Base-by-base conservation (phyloP, 2,888 invertebrate genomes). In the Girardia tigrina region DNA sequence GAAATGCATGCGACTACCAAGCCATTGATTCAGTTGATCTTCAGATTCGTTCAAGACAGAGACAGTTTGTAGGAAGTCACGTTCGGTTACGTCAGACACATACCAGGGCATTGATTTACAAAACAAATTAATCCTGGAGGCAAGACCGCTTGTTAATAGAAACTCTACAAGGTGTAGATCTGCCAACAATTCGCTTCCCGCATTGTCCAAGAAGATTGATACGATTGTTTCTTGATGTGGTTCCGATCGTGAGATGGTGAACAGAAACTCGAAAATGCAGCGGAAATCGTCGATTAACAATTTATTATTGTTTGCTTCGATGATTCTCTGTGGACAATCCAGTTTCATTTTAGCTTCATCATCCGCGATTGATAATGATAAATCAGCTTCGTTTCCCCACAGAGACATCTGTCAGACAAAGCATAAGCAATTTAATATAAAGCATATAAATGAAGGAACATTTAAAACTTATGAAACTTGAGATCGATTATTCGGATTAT, bases 371-470 rank as follows among this genome's bases (percentile, higher is more conserved):
- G 91, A 89, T 70, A 95, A 85, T 0, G 94, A 94, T 73, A 98
- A 84, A 85, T 98, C 98, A 82, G 91, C 91, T 82, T 91, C 90
- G 85, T 98, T 98, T 0, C 94, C 91, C 97, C 97, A 98, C 14
- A 98, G 86, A 81, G 90, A 89, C 16, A 86, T 79, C 86, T 86
- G 79, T 0, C 79, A 75, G 28, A 27, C 2, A 42, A 28, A 26
- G 42, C 0, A 27, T n/a, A n/a, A 70, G 29, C 14, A n/a, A n/a
- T n/a, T n/a, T n/a, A n/a, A n/a, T n/a, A n/a, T n/a, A n/a, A n/a
- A n/a, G n/a, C n/a, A n/a, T n/a, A n/a, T n/a, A n/a, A n/a, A n/a
- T n/a, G n/a, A n/a, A n/a, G n/a, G n/a, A n/a, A n/a, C n/a, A n/a
- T n/a, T n/a, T n/a, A n/a, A n/a, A n/a, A n/a, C n/a, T n/a, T n/a